Percentiles rank a stretch among this genome's conserved stretches.
These are phyloP conservation scores for Chlorops oryzae DNA, from an alignment of 1,140 invertebrate genomes.

Conservation along the genomic window DNA sequence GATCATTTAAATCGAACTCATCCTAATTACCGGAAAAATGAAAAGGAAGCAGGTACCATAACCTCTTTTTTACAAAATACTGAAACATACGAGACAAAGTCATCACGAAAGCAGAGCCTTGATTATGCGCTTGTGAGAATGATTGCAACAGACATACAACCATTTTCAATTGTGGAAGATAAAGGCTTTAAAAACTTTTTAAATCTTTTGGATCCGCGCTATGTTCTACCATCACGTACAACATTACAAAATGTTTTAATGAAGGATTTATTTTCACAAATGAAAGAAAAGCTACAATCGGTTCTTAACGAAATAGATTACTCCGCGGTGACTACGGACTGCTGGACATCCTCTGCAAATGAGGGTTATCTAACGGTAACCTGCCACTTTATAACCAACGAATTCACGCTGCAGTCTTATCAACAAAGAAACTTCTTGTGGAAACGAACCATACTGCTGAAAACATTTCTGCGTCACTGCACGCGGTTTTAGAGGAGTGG, in stretches of 20 bases:
- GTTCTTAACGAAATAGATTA: background rate
- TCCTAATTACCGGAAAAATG: constrained; percentile 3
- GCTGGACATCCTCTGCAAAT: constrained; percentile 10
- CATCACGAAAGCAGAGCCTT: constrained; percentile 2
- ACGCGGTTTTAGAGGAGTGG: background rate
- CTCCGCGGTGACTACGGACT: constrained; percentile 7
- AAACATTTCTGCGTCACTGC: background rate
- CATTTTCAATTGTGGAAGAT: constrained; percentile 9
- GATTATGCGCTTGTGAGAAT: constrained; percentile 3
- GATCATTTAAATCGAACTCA: constrained; percentile 9
- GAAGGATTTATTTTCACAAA: constrained; percentile 1
- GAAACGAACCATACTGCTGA: constrained; percentile 12
- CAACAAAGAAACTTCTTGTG: constrained; percentile 1
- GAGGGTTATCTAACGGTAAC: constrained; percentile 9
- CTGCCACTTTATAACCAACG: constrained; percentile 6
- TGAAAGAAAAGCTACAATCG: background rate
- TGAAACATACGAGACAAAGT: constrained; percentile 1
- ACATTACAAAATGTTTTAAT: constrained; percentile 2
- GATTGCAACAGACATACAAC: constrained; percentile 7
- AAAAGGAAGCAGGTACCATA: background rate
- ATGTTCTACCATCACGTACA: background rate
- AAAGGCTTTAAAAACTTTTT: background rate
- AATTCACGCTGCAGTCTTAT: constrained; percentile 10
- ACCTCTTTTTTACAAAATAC: background rate
- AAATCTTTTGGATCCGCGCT: constrained; percentile 2